Evolutionary conservation across 2,797 vertebrate genomes (phyloP), one percentile per base, ranked within the genome.

Genomic region (Gymnothorax reevesii): DNA sequence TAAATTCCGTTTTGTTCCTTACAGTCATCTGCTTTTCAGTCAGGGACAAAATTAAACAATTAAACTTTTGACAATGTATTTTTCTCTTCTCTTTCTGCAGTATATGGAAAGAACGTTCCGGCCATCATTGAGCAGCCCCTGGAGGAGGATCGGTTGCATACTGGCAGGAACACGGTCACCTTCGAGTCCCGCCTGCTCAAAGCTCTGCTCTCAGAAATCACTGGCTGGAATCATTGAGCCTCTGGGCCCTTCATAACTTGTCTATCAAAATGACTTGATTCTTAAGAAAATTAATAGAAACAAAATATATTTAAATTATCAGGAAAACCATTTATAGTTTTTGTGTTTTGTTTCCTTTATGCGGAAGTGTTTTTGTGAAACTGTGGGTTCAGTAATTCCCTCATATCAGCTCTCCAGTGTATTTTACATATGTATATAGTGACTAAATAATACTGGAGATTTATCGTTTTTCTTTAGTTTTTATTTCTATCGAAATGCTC

Each of bases 111-210:
- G 90, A 97, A 97, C 79, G 97, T 98, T 75, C 95, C 97, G 0
- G 97, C 97, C 75, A 92, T 99, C 88, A 97, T 98, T 80, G 98
- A 99, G 89, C 97, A 98, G 87, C 98, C 98, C 0, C 95, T 99
- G 87, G 97, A 98, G 91, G 98, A 99, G 90, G 95, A 93, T 52
- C 96, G 90, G 86, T 91, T 95, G 82, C 97, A 98, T 90, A 95
- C 91, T 55, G 98, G 98, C 22, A 99, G 97, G 91, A 99, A 99
- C 90, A 99, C 97, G 0, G 97, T 99, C 88, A 99, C 98, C 0
- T 98, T 98, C 0, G 98, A 99, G 91, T 97, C 98, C 0, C 96
- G 98, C 59, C 94, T 97, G 49, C 91, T 99, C 88, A 98, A 97
- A 93, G 97, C 97, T 0, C 94, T 99, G 82, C 96, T 98, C 94